Evolutionary conservation across 2,113 vertebrate species (phyloP), one percentile per base, ranked within the genome.

Genomic region (Corythoichthys haematopterus): DNA sequence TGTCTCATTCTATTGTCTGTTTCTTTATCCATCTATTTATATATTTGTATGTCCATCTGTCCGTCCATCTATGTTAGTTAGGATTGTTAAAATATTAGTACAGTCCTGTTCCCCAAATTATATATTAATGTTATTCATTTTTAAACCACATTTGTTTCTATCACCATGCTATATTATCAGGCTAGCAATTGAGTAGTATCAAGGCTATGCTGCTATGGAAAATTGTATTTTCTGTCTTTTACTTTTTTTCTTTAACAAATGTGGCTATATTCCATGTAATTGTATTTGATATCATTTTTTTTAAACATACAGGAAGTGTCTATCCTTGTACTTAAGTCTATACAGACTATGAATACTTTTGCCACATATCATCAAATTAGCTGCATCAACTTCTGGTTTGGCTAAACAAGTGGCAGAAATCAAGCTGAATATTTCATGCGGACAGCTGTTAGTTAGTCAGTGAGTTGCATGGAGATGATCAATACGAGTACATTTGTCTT

Each of bases 401-500:
- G n/a, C 51, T 53, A 28, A 28, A 53, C 51, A 20, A 52, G 52
- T 33, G 52, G 10, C 20, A 33, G 10, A 33, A 55, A 33, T 55
- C 52, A 3, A 55, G 52, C 10, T 33, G 56, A 58, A 58, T 58
- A 58, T 58, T 58, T 58, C 56, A 58, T 37, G 35, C 14, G 35
- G 56, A 38, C 56, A 14, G 56, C 35, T 16, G 33, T 38, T 37
- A 58, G 35, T 57, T 13, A 14, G 55, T 15, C 48, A 16, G 14
- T 51, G 51, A 53, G 10, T 38, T 14, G 56, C 35, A 37, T 16
- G 36, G 35, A 38, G 56, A 8, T 58, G 56, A 58, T 58, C 56
- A n/a, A 58, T 58, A 38, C 12, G 56, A 58, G 35, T 58, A 58
- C 56, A 15, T 58, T 58, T 36, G 12, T 58, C 56, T 58, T 37